A percentile compares a stretch with the other conserved stretches of the same genome.
These are phyloP conservation scores for Fringilla coelebs DNA, from an alignment of 2,797 vertebrate species.

Conservation along the genomic window DNA sequence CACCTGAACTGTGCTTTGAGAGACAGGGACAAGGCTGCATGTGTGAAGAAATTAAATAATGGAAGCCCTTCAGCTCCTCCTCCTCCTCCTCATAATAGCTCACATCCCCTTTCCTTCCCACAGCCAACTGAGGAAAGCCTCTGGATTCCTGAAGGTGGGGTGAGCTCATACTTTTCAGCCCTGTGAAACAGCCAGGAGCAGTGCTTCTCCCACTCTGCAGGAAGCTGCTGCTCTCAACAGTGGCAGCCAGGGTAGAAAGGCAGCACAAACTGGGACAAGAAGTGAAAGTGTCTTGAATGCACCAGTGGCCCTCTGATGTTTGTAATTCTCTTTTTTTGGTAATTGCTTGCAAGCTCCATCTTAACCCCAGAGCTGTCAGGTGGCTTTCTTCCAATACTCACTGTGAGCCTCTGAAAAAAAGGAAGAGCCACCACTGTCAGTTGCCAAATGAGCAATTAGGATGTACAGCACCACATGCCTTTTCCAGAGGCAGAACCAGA, in stretches of 20 bases:
- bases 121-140: neutral
- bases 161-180: neutral
- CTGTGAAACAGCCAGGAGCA: neutral
- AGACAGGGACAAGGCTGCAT: neutral
- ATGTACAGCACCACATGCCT: neutral
- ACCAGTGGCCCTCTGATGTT: neutral
- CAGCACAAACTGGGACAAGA: neutral
- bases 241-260: neutral
- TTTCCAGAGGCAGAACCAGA: neutral
- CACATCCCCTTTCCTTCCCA: neutral
- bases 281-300: neutral
- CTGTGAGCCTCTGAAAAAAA: neutral
- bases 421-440: neutral
- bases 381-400: conserved; percentile 15
- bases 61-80: neutral
- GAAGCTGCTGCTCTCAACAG: neutral
- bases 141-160: neutral
- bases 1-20: neutral
- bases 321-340: conserved; percentile 20
- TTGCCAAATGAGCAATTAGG: conserved; percentile 48
- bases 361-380: neutral
- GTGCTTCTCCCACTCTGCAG: neutral
- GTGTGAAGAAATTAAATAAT: neutral
- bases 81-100: neutral
- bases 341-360: conserved; percentile 22